phyloP scores from a whole-genome alignment of 2,888 invertebrate species.

The Drosophila incognita region DNA sequence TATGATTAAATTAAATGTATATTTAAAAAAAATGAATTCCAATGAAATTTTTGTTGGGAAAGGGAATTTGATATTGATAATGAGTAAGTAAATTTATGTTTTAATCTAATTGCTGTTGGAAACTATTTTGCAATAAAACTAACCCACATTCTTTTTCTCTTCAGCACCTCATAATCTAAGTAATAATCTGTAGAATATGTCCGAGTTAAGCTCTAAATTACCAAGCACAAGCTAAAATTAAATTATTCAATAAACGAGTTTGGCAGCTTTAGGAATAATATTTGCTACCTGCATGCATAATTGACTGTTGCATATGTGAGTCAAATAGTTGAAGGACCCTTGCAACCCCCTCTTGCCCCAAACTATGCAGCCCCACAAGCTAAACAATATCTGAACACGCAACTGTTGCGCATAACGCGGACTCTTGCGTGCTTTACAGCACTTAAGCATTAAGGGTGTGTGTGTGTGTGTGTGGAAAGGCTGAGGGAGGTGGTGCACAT shows the following conservation, averaged over 20 bases:
- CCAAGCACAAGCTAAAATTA: background rate
- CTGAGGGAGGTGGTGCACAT: background rate
- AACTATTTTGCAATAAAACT: background rate
- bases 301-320: background rate
- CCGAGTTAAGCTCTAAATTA: background rate
- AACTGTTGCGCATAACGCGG: slow-evolving; percentile 63
- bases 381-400: slow-evolving; percentile 34
- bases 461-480: background rate
- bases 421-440: slow-evolving; percentile 47
- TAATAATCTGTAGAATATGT: background rate
- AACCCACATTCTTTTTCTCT: background rate
- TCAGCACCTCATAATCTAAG: background rate
- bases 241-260: slow-evolving; percentile 7
- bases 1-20: too few species aligned
- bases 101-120: background rate
- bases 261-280: background rate
- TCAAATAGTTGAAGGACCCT: background rate
- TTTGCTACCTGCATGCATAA: background rate
- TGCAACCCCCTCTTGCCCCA: background rate
- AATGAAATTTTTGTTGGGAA: background rate
- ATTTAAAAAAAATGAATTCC: background rate
- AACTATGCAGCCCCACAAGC: background rate
- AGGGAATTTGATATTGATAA: background rate
- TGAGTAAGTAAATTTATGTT: background rate
- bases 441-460: slow-evolving; percentile 13